These are phyloP conservation scores for Subacronicta megacephala DNA, from an alignment of 2,888 invertebrate genomes.

Conservation along the genomic window DNA sequence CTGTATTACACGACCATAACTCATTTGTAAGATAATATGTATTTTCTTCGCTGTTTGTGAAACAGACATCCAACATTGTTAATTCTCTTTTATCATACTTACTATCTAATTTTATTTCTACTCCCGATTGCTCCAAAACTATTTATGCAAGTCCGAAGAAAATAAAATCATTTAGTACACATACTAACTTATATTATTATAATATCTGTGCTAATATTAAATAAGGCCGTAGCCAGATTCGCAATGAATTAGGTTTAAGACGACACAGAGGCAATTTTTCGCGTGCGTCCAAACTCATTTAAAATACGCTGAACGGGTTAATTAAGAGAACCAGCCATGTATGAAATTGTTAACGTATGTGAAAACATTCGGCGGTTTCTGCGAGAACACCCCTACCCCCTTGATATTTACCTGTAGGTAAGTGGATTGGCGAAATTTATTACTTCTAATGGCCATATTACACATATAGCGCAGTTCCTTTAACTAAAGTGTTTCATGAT, in stretches of 20 bases:
- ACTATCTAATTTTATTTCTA: too few relatives aligned
- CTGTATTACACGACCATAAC: too few relatives aligned
- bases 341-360: conserved; percentile 85
- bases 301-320: conserved; percentile 82
- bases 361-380: conserved; percentile 77
- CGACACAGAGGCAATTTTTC: conserved; percentile 63
- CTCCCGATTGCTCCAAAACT: too few relatives aligned
- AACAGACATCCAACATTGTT: too few relatives aligned
- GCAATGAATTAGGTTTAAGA: conserved; percentile 66
- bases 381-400: conserved; percentile 53
- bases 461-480: conserved; percentile 9
- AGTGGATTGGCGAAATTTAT: conserved; percentile 59
- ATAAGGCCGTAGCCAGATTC: conserved; percentile 57
- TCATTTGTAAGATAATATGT: too few relatives aligned
- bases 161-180: too few relatives aligned
- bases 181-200: too few relatives aligned
- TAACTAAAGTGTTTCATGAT: conserved; percentile 24
- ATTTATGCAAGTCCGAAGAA: too few relatives aligned
- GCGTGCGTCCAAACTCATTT: conserved; percentile 70
- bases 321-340: conserved; percentile 78
- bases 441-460: conserved; percentile 31
- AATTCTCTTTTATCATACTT: too few relatives aligned
- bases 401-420: conserved; percentile 61
- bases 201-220: too few relatives aligned
- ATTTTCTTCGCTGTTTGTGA: too few relatives aligned